Evolutionary conservation across 2,113 vertebrate genomes (phyloP).

Genomic region (Anarhynchus alexandrinus): DNA sequence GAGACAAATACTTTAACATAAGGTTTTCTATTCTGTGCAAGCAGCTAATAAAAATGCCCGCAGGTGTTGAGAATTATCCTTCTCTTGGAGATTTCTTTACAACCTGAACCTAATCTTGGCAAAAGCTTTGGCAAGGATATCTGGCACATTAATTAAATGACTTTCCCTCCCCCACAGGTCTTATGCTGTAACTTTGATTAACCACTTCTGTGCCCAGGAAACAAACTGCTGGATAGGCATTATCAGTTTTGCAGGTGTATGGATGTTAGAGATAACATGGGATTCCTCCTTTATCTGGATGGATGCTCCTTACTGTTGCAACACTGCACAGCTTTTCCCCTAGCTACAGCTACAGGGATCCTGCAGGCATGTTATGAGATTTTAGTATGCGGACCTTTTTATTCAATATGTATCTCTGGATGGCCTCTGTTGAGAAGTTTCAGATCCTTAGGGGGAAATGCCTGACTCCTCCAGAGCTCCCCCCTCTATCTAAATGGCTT

Average conservation of each 20-base stretch:
- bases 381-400: not conserved
- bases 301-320: constrained; percentile 11
- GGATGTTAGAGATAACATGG: constrained; percentile 15
- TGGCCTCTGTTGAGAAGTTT: constrained; percentile 1
- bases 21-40: constrained; percentile 47
- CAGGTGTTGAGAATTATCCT: constrained; percentile 67
- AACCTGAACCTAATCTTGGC: constrained; percentile 64
- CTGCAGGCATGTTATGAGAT: not conserved
- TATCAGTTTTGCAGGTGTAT: constrained; percentile 55
- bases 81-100: constrained; percentile 55
- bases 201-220: constrained; percentile 39
- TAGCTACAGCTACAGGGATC: not conserved
- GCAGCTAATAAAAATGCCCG: constrained; percentile 63
- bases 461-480: not conserved
- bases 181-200: constrained; percentile 51
- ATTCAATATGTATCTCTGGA: not conserved
- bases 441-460: not conserved
- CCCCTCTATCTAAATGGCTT: not conserved
- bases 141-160: constrained; percentile 62
- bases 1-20: constrained; percentile 50
- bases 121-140: constrained; percentile 59
- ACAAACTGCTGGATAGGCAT: not conserved
- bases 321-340: not conserved
- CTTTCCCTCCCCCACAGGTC: constrained; percentile 7
- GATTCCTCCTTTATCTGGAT: constrained; percentile 32